Base-by-base conservation (phyloP, 2,888 invertebrate species). In the Stenotaenia linearis region DNA sequence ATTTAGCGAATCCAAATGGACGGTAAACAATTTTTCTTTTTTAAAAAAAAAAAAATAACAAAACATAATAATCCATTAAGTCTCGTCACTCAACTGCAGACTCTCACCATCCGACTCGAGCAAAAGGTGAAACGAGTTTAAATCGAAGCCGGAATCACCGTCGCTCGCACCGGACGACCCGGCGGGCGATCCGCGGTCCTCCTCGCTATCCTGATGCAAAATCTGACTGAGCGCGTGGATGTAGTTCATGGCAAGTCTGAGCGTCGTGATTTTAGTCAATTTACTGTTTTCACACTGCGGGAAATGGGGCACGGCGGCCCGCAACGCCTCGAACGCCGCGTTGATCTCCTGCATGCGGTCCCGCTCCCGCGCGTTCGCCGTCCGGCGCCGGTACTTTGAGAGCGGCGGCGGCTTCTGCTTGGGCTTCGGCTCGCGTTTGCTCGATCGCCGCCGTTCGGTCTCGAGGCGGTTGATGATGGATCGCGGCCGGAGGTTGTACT, bases 291-390 rank as follows among this genome's bases (percentile, higher is more conserved):
- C 77, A 25, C 79, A 79, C 21, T 32, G 35, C 75, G 86, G 84
- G 80, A 85, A 82, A 23, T 84, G 84, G 0, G 96, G 96, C 12
- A 96, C 92, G 28, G 92, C 93, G 18, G 90, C 89, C 28, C 94
- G 89, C 9, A 96, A 88, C 0, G 91, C 90, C 85, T 95, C 95
- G 86, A 96, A 96, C 0, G 95, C 96, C 81, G 91, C 90, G 87
- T 96, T 96, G 83, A 96, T 95, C 85, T 95, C 95, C 77, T 93
- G 89, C 95, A 96, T 96, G 79, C 96, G 90, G 82, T 91, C 92
- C 37, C 96, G 87, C 84, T 96, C 96, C 35, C 96, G 87, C 0
- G 95, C 94, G 87, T 96, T 96, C 15, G 96, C 96, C 0, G 95
- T 95, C 88, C 94, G 93, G 83, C 96, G 89, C 30, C 95, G 89